Conservation (phyloP, 1,140 invertebrate genomes). For the Teleopsis dalmanni region DNA sequence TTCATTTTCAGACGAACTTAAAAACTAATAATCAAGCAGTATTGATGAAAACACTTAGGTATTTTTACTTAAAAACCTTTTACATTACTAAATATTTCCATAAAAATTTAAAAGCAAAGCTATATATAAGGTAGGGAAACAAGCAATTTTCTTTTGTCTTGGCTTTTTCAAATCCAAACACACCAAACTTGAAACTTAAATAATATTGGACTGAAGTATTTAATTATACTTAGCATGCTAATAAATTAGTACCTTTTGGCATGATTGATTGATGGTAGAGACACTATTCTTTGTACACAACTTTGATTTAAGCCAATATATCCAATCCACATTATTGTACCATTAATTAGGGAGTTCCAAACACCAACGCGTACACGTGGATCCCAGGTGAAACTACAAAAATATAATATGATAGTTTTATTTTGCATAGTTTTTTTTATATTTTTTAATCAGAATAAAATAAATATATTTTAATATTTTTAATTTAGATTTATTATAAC, state of each 20-base stretch:
- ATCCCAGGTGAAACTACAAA: slow-evolving; percentile 22
- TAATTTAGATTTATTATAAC: too few relatives aligned
- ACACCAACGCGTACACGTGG: slow-evolving; percentile 27
- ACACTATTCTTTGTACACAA: slow-evolving; percentile 35
- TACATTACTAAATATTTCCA: background rate
- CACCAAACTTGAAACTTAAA: background rate
- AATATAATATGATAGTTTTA: too few relatives aligned
- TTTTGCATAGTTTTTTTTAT: too few relatives aligned
- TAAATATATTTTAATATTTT: too few relatives aligned
- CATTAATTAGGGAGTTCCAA: slow-evolving; percentile 23
- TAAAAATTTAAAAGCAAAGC: too few relatives aligned
- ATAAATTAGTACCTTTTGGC: slow-evolving; percentile 21
- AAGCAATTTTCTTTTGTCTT: too few relatives aligned
- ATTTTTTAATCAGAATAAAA: too few relatives aligned
- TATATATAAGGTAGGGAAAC: too few relatives aligned
- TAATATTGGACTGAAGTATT: background rate
- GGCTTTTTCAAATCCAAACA: too few relatives aligned
- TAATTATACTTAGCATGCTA: background rate
- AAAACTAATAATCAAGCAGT: too few relatives aligned
- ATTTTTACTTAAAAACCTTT: background rate
- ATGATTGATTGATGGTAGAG: slow-evolving; percentile 27
- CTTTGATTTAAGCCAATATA: slow-evolving; percentile 36
- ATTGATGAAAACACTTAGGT: too few relatives aligned
- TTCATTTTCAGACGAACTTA: too few relatives aligned
- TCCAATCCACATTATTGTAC: slow-evolving; percentile 31